Evolutionary conservation across 2,888 invertebrate genomes (phyloP), one percentile per base, ranked within the genome.

Genomic region (Hecatera dysodea): DNA sequence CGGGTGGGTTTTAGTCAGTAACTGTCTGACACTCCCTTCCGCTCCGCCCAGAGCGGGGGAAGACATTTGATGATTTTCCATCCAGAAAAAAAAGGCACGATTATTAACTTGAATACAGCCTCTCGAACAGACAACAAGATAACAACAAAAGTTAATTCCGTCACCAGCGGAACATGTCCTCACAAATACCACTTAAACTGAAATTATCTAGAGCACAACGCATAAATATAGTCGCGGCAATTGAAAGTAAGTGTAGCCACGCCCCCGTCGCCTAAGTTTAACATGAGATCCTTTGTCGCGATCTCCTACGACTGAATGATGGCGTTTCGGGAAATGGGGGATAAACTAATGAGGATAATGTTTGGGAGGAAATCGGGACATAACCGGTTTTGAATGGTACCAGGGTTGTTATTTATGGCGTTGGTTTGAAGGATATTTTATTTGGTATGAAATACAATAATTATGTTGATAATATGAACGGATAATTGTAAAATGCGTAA

Each of bases 151-250:
- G 78, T 77, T 67, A 64, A 77, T 68, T 53, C 50, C 50, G 55
- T 50, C 69, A 67, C 39, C 72, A 83, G 77, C 86, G 84, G 86
- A 87, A 86, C 86, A 86, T 83, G 86, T 72, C 75, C 87, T 89
- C 91, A 87, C 93, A 93, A 93, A 93, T 92, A 93, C 91, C 91
- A 92, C 92, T 93, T 93, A 91, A 89, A 89, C 85, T 84, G 85
- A 94, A 94, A 94, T 93, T 94, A 95, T 94, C 91, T 91, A 89
- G 87, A 86, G 82, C 86, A 87, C 87, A 85, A 83, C 89, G 90
- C 93, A 93, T 94, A 95, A 93, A 95, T 94, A 93, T 78, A 75
- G 61, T 67, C 74, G 67, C 82, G 87, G 90, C 89, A 90, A 93
- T 93, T 93, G 93, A 92, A 92, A 93, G 92, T 92, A 92, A 93